Percentiles rank a stretch among this genome's conserved stretches.
These are phyloP conservation scores for Cistogaster globosa DNA, from an alignment of 2,888 invertebrate genomes.

Conservation along the genomic window DNA sequence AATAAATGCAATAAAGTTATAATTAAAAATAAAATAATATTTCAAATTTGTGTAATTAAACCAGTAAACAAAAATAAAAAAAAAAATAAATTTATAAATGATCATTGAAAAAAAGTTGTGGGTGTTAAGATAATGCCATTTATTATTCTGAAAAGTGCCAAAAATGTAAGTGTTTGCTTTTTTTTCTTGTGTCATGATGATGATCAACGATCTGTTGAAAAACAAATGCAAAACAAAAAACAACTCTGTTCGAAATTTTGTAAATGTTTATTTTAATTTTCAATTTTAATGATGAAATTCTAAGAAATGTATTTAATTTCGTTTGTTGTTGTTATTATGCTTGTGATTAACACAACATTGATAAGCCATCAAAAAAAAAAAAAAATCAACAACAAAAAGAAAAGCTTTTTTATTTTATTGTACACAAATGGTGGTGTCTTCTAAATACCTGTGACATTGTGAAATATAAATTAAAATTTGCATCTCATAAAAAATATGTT, in stretches of 20 bases:
- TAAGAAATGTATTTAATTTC: constrained; percentile 42
- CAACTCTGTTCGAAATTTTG: constrained; percentile 39
- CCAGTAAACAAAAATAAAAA: constrained; percentile 34
- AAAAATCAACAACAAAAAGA: neutral
- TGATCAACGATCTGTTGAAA: constrained; percentile 59
- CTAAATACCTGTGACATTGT: constrained; percentile 49
- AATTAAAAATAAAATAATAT: constrained; percentile 61
- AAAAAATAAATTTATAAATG: constrained; percentile 27
- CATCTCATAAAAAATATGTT: constrained; percentile 21
- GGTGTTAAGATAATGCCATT: constrained; percentile 69
- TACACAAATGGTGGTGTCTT: neutral
- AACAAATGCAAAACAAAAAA: constrained; percentile 25
- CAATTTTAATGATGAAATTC: constrained; percentile 47
- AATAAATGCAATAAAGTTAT: constrained; percentile 62
- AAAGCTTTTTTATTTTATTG: neutral
- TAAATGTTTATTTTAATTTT: constrained; percentile 36
- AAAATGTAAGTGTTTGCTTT: constrained; percentile 64
- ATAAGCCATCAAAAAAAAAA: constrained; percentile 45
- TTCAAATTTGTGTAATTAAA: constrained; percentile 72
- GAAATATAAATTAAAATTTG: constrained; percentile 32
- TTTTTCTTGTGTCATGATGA: constrained; percentile 59
- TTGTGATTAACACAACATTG: constrained; percentile 45
- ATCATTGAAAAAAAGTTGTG: constrained; percentile 69
- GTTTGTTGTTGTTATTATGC: constrained; percentile 24
- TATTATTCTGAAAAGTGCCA: constrained; percentile 70